Evolutionary conservation across 2,888 invertebrate species (phyloP), one percentile per base, ranked within the genome.

Genomic region (Ophioninae sp.): DNA sequence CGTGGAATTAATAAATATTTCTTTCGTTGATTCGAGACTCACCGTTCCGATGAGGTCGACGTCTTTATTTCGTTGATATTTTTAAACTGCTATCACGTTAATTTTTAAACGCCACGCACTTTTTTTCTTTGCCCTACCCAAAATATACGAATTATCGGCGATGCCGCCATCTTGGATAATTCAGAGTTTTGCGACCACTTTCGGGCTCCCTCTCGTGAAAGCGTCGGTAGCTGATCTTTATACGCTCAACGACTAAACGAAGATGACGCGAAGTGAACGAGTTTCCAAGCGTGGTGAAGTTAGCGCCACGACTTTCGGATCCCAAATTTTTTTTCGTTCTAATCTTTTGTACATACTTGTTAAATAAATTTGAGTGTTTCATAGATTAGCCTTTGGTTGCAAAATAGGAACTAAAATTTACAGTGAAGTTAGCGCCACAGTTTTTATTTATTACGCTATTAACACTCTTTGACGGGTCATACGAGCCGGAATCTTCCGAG

Each of bases 141-240:
- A 71, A 51, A 71, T 37, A 61, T 44, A 61, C 61, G 69, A 64
- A 64, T 56, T 37, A 69, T 64, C 56, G 23, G 58, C 37, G 37
- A n/a, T 37, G 56, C 71, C 71, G 78, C 78, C 78, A 78, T 78
- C 56, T 69, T 71, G 71, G 13, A 78, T 22, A 58, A 8, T 37
- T n/a, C 2, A 30, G 6, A 37, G 37, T 9, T 17, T 10, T 68
- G n/a, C n/a, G 30, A n/a, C 56, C 37, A 58, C 71, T n/a, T 51
- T 51, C 9, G 30, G 71, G 56, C 71, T 37, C 71, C 58, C 58
- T 37, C 58, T 71, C 56, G 56, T 58, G 51, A 30, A 69, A 58
- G 71, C 71, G 51, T 71, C 37, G 30, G 20, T 58, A 2, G 56
- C 58, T 7, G 10, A 58, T 22, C 6, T 22, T 22, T 9, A 30